Conservation (phyloP, 2,797 vertebrate genomes). For the Gallinago nigripennis region DNA sequence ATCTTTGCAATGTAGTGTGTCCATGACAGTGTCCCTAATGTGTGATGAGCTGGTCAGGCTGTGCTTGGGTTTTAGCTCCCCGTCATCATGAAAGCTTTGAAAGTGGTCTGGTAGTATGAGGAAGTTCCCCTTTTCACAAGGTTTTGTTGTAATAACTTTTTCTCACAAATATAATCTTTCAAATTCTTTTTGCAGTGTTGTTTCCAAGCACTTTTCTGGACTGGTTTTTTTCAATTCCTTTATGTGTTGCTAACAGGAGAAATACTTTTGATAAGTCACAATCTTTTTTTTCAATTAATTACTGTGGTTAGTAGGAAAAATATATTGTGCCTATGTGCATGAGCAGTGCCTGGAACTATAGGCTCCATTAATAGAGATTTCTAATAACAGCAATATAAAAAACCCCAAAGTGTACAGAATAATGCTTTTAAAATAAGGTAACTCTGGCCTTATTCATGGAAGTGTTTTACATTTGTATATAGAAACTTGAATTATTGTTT, state of each 20-base stretch:
- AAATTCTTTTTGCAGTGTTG: neutral
- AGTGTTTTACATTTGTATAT: neutral
- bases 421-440: neutral
- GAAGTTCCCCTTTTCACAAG: neutral
- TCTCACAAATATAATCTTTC: neutral
- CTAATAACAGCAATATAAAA: neutral
- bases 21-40: fast-evolving
- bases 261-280: neutral
- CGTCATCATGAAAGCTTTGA: neutral
- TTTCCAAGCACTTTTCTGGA: neutral
- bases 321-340: neutral
- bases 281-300: neutral
- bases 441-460: neutral
- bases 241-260: neutral
- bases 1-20: neutral
- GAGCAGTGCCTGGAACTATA: neutral
- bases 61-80: neutral
- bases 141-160: neutral
- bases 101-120: neutral
- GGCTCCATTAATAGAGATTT: neutral
- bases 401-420: neutral
- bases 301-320: neutral
- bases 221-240: neutral
- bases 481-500: neutral
- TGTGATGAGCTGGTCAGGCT: neutral